phyloP scores from a whole-genome alignment of 2,888 invertebrate genomes.

The Arrhopalites spinosus region DNA sequence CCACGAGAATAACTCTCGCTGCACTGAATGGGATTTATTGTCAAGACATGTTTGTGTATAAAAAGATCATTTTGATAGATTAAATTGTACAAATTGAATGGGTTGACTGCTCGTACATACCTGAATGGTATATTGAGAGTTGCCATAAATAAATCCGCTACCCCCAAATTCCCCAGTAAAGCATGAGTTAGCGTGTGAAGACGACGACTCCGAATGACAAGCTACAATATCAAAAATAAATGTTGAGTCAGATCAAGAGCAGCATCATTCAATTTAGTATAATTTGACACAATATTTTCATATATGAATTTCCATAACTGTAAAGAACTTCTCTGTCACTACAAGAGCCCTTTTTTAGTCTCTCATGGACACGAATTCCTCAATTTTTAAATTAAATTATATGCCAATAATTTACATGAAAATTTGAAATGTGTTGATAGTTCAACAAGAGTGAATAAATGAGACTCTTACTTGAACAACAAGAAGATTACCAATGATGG shows the following conservation, averaged over 20 bases:
- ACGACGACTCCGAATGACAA: constrained; percentile 62
- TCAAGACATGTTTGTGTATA: no score
- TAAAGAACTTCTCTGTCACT: no score
- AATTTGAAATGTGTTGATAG: no score
- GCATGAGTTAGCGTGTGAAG: constrained; percentile 66
- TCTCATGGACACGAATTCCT: no score
- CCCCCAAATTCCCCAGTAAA: constrained; percentile 64
- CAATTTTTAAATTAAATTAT: no score
- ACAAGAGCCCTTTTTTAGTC: no score
- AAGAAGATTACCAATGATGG: constrained; percentile 54
- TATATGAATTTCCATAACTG: no score
- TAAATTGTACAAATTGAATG: no score
- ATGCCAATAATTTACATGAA: no score
- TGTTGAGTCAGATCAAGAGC: background rate
- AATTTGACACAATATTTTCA: background rate
- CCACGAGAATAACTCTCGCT: constrained; percentile 58
- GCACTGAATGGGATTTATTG: constrained; percentile 60
- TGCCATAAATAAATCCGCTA: constrained; percentile 60
- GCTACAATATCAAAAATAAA: constrained; percentile 35
- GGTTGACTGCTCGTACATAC: constrained; percentile 58
- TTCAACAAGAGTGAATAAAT: background rate
- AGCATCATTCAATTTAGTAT: background rate
- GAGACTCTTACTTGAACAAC: constrained; percentile 48
- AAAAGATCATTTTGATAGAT: no score
- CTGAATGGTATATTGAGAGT: constrained; percentile 60